Base-by-base conservation (phyloP, 64 coral and sea anemone species). In the Actinia equina region DNA sequence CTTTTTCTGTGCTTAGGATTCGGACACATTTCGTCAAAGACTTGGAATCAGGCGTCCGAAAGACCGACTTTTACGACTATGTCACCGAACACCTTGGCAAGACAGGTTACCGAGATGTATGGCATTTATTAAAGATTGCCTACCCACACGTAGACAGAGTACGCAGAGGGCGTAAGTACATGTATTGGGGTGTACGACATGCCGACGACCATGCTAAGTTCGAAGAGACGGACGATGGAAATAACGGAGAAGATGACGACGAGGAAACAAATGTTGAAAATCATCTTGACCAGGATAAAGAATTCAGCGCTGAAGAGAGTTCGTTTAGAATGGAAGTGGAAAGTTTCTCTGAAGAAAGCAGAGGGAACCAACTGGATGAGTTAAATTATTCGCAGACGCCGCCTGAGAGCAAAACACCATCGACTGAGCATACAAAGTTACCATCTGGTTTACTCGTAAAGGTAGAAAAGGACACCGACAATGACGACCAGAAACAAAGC, bases 131-230 rank as follows among this genome's bases (percentile, higher is more conserved):
- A 4, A 85, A 85, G 26, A 85, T 85, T 10, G 83, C 83, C 25
- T 85, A 85, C 41, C 83, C 83, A 9, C 83, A 85, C 22, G 83
- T 85, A 18, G 83, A 85, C 11, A 17, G 83, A 9, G 83, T 85
- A 8, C 49, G 83, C 16, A 16, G 55, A 85, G 83, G 83, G 0
- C 49, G 83, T 2, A 85, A 37, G 83, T 85, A 85, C 41, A 85
- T 85, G 83, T 85, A 85, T 15, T 85, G 83, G 83, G 83, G 83
- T 9, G 53, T 85, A 8, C 19, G 52, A 41, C 59, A 60, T 62
- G 80, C 80, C 52, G 42, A 42, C 15, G 80, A 14, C 15, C 37
- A 82, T 9, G 53, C 16, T 13, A 26, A 82, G 12, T 74, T 74
- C 15, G 69, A 74, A 8, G 23, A 74, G 13, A 74, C 7, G 12